phyloP scores from a whole-genome alignment of 2,797 vertebrate genomes.

The Sciurus carolinensis region DNA sequence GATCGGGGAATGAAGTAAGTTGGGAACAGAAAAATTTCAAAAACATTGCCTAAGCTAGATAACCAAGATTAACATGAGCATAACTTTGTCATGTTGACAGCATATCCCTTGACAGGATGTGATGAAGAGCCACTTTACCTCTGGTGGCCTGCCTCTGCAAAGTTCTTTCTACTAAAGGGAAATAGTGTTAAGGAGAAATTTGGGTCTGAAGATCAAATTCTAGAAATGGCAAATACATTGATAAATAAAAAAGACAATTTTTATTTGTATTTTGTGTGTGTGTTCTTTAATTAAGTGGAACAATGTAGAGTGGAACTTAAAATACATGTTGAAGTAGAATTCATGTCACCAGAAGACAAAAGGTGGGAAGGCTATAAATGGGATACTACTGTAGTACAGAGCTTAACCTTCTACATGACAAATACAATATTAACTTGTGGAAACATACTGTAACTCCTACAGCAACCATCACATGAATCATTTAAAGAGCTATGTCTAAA shows the following conservation, averaged over 20 bases:
- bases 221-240: background rate
- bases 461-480: background rate
- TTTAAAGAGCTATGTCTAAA: background rate
- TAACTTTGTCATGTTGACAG: background rate
- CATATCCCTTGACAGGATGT: background rate
- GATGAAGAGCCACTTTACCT: background rate
- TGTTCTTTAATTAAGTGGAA: constrained; percentile 18
- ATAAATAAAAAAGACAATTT: background rate
- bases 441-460: background rate
- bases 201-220: background rate
- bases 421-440: background rate
- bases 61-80: background rate
- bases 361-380: background rate
- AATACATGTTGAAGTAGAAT: constrained; percentile 17
- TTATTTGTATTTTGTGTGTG: too few species aligned
- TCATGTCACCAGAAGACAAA: background rate
- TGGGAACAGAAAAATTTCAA: background rate
- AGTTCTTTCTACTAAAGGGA: background rate
- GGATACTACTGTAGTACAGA: background rate
- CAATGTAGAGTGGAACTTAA: background rate
- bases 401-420: background rate
- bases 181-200: background rate
- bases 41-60: background rate
- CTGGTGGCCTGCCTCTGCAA: background rate
- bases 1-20: background rate